Evolutionary conservation across 2,888 invertebrate genomes (phyloP).

Genomic region (Drosophila pseudotakahashii): DNA sequence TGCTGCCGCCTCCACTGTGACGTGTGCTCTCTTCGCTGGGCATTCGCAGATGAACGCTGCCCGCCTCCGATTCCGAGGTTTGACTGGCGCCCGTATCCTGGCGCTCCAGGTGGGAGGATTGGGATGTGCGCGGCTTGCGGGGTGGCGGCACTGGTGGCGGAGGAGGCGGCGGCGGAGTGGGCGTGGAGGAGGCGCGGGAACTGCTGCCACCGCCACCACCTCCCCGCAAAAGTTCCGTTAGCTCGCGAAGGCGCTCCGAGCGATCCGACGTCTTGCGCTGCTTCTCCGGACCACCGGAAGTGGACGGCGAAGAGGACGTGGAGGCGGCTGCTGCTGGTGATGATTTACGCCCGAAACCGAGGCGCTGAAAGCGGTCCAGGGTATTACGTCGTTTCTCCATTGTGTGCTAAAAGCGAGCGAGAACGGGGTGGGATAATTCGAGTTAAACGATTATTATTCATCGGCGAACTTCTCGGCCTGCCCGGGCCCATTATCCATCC

Average conservation of each 20-base stretch:
- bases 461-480: constrained; percentile 8
- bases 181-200: constrained; percentile 85
- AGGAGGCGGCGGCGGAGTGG: constrained; percentile 86
- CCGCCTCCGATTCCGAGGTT: constrained; percentile 28
- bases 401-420: constrained; percentile 64
- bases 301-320: constrained; percentile 14
- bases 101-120: constrained; percentile 73
- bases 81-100: constrained; percentile 58
- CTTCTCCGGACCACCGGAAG: constrained; percentile 60
- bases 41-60: constrained; percentile 18
- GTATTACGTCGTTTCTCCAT: constrained; percentile 86
- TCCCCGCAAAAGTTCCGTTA: constrained; percentile 90
- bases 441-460: constrained; percentile 47
- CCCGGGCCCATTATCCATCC: constrained; percentile 18
- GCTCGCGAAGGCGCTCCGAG: constrained; percentile 89
- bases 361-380: constrained; percentile 92
- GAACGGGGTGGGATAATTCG: constrained; percentile 17
- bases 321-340: constrained; percentile 61
- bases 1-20: constrained; percentile 26
- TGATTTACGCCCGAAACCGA: constrained; percentile 87
- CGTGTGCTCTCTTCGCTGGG: constrained; percentile 24
- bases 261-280: constrained; percentile 86
- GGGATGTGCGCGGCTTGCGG: constrained; percentile 83
- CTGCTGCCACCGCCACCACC: constrained; percentile 82
- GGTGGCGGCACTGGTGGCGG: constrained; percentile 87